Evolutionary conservation across 2,113 vertebrate genomes (phyloP), one percentile per base, ranked within the genome.

Genomic region (Pholis gunnellus): DNA sequence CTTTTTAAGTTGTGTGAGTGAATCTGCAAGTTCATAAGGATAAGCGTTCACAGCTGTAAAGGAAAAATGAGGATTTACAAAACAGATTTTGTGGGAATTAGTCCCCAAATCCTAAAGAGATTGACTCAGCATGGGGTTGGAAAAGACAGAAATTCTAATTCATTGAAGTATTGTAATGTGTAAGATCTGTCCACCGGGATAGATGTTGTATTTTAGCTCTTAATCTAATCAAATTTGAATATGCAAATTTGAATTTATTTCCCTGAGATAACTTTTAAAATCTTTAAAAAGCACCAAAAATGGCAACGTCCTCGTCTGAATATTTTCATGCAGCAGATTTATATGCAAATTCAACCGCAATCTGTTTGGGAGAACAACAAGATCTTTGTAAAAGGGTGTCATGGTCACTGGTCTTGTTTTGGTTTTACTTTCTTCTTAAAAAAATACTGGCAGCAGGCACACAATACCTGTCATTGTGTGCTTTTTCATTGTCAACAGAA

Each of bases 401-500:
- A 18, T 10, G 27, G 22, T 69, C 68, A 10, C 10, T 38, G 22
- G 22, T 66, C 7, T 67, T 52, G 42, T 1, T 80, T 79, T 69
- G 50, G 8, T 36, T 61, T 64, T n/a, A 25, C 18, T 50, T 13
- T 44, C 13, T 34, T 60, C 50, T 73, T 13, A 9, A 17, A 14
- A 72, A 81, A 81, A 83, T 83, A 77, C 57, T 34, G 44, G 38
- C 42, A 29, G 60, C 61, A 50, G 44, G 50, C 63, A 40, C 38
- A 42, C 36, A 64, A 25, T 7, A 36, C 66, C 52, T 42, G 18
- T 46, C 48, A 29, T 40, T 60, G 42, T 68, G 42, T 25, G 29
- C 7, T 31, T 78, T 66, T 71, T 79, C 22, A 25, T 31, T 78
- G 63, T 59, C 46, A 85, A 25, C 44, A 18, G 5, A 44, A 4